A percentile compares a stretch with the other conserved stretches of the same genome.
Evolutionary conservation across 2,888 invertebrate species (phyloP).

Genomic region (Dicycla oo): DNA sequence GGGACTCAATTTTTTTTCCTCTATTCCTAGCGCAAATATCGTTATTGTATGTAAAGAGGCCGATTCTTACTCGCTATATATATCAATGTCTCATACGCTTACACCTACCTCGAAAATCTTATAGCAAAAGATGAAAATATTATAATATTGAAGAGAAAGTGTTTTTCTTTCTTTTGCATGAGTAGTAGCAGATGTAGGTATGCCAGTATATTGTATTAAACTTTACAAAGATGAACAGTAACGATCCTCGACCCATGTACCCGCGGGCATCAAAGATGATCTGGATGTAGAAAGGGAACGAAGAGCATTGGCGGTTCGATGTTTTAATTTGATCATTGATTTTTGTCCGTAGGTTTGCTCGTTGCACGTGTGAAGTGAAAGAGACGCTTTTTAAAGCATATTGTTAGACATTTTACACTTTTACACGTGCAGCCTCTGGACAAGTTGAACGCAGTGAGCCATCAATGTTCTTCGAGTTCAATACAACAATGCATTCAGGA

Average conservation of each 20-base stretch:
- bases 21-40: slow-evolving; percentile 55
- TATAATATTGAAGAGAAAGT: slow-evolving; percentile 41
- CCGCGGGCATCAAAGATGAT: too few relatives aligned
- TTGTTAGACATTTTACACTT: too few relatives aligned
- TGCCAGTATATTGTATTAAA: slow-evolving; percentile 26
- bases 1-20: slow-evolving; percentile 50
- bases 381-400: too few relatives aligned
- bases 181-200: slow-evolving; percentile 21
- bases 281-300: too few relatives aligned
- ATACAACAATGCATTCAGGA: too few relatives aligned
- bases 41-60: slow-evolving; percentile 60
- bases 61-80: slow-evolving; percentile 51
- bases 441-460: too few relatives aligned
- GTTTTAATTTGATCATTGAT: too few relatives aligned
- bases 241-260: not conserved
- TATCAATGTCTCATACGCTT: slow-evolving; percentile 58
- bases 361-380: too few relatives aligned
- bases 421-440: too few relatives aligned
- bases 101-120: slow-evolving; percentile 50
- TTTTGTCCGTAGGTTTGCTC: too few relatives aligned
- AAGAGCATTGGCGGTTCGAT: too few relatives aligned
- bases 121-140: slow-evolving; percentile 59
- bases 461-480: too few relatives aligned
- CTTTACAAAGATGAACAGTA: slow-evolving; percentile 25
- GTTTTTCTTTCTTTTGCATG: slow-evolving; percentile 44